Conservation (phyloP, 2,797 vertebrate genomes). For the Alcedo quadribrachys region DNA sequence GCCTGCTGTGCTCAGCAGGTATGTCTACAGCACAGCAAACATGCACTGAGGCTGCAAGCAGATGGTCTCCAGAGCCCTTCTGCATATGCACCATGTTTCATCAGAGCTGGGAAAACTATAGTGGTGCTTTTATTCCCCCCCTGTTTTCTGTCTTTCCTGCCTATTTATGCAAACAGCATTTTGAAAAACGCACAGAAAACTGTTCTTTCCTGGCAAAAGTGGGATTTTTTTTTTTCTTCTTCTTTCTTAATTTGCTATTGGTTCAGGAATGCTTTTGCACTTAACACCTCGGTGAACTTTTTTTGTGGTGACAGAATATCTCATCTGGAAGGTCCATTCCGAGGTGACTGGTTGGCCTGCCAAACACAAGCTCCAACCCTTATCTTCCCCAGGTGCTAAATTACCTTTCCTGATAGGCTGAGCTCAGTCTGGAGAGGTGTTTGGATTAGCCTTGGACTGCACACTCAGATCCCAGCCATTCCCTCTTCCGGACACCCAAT, state of each 20-base stretch:
- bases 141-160: neutral
- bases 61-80: neutral
- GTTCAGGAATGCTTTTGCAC: conserved; percentile 71
- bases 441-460: neutral
- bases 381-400: conserved; percentile 57
- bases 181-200: conserved; percentile 24
- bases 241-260: neutral
- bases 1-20: neutral
- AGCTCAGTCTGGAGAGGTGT: conserved; percentile 47
- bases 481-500: conserved; percentile 31
- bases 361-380: conserved; percentile 37
- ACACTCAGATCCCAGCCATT: conserved; percentile 29
- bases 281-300: conserved; percentile 69
- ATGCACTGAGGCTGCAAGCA: neutral
- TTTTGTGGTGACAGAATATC: conserved; percentile 32
- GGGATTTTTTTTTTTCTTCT: neutral
- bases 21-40: neutral
- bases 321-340: conserved; percentile 73
- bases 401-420: conserved; percentile 55
- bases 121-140: neutral
- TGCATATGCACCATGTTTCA: neutral
- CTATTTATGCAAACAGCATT: conserved; percentile 36
- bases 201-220: conserved; percentile 2
- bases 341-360: conserved; percentile 39
- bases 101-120: neutral